Base-by-base conservation (phyloP, 1,140 invertebrate genomes). In the Drosophila nigrodunni region DNA sequence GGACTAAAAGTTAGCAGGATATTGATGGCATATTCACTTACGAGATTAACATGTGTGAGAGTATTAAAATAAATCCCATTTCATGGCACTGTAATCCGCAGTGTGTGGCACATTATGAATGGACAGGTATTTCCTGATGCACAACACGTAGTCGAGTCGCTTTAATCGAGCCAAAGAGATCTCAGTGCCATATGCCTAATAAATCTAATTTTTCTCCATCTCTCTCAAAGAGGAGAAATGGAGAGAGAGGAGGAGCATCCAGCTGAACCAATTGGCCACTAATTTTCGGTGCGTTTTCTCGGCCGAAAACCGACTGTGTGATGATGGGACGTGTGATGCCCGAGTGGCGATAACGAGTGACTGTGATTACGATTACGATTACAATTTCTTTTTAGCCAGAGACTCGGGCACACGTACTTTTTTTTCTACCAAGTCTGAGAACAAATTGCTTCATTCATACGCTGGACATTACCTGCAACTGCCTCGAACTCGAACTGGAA, bases 371-470 rank as follows among this genome's bases (percentile, higher is more conserved):
- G 65, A 72, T 72, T 59, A 54, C 62, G 74, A 82, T 82, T 69
- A 80, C 80, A 58, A 70, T 77, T 57, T 47, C 54, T 34, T 59
- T 34, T 59, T 61, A 18, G 54, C 49, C 65, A 49, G 55, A 70
- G 21, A 52, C 67, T 80, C 76, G 52, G 70, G 77, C 66, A 64
- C 82, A 87, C 83, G 82, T 87, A 89, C 57, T 50, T 60, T 30
- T 0, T 30, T 30, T 5, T 30, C 25, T 30, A 5, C 25, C 25
- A 30, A 69, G 66, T 71, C 68, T 62, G 35, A 77, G 76, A 30
- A 77, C 85, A 85, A 88, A 88, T 88, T 89, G 80, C 85, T 87
- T 87, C 85, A 87, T 88, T 87, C 83, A 78, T 66, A 60, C 30
- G 68, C 62, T 54, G 61, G 37, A 46, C 61, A 70, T 70, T 69